Evolutionary conservation across 1,140 invertebrate species (phyloP), one percentile per base, ranked within the genome.

Genomic region (Drosophila prosaltans): DNA sequence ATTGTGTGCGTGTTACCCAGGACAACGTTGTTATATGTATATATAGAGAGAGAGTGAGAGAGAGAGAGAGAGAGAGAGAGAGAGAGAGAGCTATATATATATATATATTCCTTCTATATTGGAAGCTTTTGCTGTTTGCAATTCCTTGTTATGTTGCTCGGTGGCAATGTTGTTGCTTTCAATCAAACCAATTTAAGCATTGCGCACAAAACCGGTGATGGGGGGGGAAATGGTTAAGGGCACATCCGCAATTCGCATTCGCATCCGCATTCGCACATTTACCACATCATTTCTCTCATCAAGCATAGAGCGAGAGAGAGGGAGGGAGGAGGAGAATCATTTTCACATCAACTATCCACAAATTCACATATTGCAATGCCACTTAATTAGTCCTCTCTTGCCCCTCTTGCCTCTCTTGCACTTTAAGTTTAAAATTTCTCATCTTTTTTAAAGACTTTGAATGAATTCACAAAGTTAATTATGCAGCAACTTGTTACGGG

Each of bases 141-240:
- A 26, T 51, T 51, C 45, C 45, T 51, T 51, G 45, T 51, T 26
- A 51, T 51, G 2, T 16, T 51, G 16, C 45, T 51, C 9, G 8
- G 21, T 26, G 45, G 21, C 45, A 51, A 51, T 51, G 45, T 51
- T 51, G 45, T 51, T 51, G 21, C 45, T 51, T 51, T 51, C 45
- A 51, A 51, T 51, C 45, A 51, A 51, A 26, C 45, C 45, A 51
- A 51, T 51, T 51, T 51, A 51, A 51, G 45, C 45, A 10, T 51
- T 51, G 21, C 45, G 45, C 21, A 51, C 16, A 16, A 16, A 51
- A 26, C 45, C 45, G 21, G 21, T 51, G 45, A 51, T 51, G 45
- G 8, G 16, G 8, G 16, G 16, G 45, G 45, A 51, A 51, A 51
- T 51, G 45, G 45, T 51, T 51, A 51, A 51, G 8, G 21, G 45